A percentile compares a stretch with the other conserved stretches of the same genome.
Conservation (phyloP, 2,113 vertebrate species). For the Malurus elegans region DNA sequence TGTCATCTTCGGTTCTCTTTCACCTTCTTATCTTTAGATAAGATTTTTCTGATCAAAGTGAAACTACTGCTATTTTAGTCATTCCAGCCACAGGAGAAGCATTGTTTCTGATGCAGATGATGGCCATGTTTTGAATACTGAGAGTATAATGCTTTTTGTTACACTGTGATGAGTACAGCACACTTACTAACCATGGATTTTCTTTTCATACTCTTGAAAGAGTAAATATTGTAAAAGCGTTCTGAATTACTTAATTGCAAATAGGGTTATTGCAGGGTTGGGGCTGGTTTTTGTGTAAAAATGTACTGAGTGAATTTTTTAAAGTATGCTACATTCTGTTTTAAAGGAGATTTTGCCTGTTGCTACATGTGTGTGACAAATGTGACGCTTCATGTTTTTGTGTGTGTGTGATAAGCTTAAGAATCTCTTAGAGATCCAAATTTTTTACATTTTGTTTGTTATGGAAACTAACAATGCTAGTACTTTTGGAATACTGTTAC, state of each 20-base stretch:
- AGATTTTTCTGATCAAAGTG: constrained; percentile 86
- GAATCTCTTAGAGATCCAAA: neutral
- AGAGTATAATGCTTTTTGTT: constrained; percentile 79
- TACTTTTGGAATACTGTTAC: neutral
- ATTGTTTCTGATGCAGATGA: constrained; percentile 90
- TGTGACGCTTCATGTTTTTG: neutral
- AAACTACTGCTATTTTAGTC: constrained; percentile 94
- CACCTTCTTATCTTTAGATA: constrained; percentile 63
- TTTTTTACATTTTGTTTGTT: neutral
- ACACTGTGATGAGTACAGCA: neutral
- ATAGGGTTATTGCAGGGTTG: neutral
- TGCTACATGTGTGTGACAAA: neutral
- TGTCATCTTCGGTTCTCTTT: constrained; percentile 23
- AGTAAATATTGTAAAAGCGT: neutral
- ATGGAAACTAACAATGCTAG: fast-evolving
- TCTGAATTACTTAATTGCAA: neutral
- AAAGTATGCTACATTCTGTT: neutral
- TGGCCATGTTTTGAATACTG: constrained; percentile 81
- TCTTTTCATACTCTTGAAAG: neutral
- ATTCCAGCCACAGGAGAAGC: constrained; percentile 88
- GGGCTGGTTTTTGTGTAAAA: neutral
- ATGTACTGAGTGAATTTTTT: neutral
- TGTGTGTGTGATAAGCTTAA: neutral
- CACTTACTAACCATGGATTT: neutral
- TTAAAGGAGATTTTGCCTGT: neutral